Conservation (phyloP, 2,888 invertebrate species). For the Ypsolopha sequella region DNA sequence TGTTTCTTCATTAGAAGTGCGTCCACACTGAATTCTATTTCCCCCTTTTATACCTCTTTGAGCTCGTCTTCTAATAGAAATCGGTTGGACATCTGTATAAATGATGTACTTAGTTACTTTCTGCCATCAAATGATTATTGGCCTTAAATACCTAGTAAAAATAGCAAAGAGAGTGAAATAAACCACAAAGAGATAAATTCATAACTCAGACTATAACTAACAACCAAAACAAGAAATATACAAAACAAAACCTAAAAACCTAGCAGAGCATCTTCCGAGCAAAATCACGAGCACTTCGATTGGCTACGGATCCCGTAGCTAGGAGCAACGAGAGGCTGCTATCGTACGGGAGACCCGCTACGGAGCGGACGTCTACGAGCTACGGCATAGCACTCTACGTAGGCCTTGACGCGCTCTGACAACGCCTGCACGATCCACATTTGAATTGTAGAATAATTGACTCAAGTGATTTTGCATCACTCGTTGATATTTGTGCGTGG, state of each 20-base stretch:
- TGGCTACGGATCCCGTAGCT: conserved; percentile 65
- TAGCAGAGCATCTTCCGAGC: not conserved
- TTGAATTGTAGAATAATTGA: not conserved
- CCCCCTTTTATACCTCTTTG: no score
- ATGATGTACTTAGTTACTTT: no score
- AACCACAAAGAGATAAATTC: no score
- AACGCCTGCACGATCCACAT: conserved; percentile 24
- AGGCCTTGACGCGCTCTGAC: conserved; percentile 50
- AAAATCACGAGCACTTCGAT: conserved; percentile 58
- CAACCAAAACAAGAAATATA: not conserved
- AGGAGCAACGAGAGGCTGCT: conserved; percentile 63
- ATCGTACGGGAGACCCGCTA: conserved; percentile 58
- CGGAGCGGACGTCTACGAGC: conserved; percentile 49
- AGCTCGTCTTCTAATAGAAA: no score
- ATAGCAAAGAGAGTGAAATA: no score
- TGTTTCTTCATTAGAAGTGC: no score
- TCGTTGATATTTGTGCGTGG: not conserved
- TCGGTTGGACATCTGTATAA: no score
- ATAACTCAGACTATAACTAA: no score
- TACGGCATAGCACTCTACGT: conserved; percentile 24
- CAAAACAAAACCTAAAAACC: not conserved
- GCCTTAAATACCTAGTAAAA: no score
- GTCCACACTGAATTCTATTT: no score
- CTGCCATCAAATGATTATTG: no score
- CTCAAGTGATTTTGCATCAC: no score